Evolutionary conservation across 2,113 vertebrate genomes (phyloP), one percentile per base, ranked within the genome.

Genomic region (Platycercus adscitus): DNA sequence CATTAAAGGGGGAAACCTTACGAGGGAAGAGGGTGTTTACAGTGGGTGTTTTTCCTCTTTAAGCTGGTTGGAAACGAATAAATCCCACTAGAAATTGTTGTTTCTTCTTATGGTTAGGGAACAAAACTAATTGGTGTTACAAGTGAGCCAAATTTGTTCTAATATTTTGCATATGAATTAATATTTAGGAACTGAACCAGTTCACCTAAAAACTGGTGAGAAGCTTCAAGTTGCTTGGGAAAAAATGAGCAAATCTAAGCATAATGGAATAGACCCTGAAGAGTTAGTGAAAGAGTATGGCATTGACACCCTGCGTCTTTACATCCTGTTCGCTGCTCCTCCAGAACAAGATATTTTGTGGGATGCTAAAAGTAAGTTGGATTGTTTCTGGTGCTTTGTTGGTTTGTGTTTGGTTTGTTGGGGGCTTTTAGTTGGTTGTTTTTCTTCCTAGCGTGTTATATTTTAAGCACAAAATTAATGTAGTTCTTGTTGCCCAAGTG

Each of bases 221-320:
- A 95, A 70, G 37, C 49, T 99, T 44, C 98, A 98, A 77, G 98
- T 99, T 79, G 96, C 98, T 0, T 99, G 99, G 99, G 99, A 99
- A 97, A 99, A 99, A 98, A 99, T 99, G 99, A 99, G 99, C 96
- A 99, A 99, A 91, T 99, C 99, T 8, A 99, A 99, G 65, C 98
- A 99, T 97, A 99, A 99, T 1, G 99, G 99, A 7, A 97, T 99
- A 91, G 99, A 99, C 68, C 99, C 99, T 6, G 98, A 98, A 85
- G 98, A 98, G 28, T 94, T 98, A 33, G 97, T 99, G 81, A 95
- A 98, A 61, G 98, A 98, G 92, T 99, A 99, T 8, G 99, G 99
- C 39, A 96, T 99, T 33, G 99, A 99, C 97, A 99, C 99, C 0
- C 94, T 98, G 13, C 98, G 99, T 24, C 99, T 99, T 28, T 99